Conservation (phyloP, 92 coral and sea anemone genomes). For the Metridium senile region DNA sequence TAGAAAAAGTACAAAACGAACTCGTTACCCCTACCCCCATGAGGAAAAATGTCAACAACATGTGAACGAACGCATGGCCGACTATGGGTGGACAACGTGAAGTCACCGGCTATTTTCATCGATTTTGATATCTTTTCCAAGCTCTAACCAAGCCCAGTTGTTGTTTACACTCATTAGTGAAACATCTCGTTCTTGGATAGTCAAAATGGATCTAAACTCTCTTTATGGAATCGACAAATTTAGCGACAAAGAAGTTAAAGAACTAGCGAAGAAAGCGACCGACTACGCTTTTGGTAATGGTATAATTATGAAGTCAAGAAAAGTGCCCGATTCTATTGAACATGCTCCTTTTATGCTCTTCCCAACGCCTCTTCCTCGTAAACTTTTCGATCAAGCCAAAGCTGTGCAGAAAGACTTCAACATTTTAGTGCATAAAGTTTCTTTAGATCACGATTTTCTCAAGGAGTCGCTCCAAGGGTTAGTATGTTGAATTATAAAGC, state of each 20-base stretch:
- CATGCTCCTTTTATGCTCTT: constrained; percentile 89
- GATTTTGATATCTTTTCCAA: not conserved
- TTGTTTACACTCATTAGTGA: not conserved
- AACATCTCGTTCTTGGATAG: not conserved
- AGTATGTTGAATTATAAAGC: not conserved
- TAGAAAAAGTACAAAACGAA: too few species aligned
- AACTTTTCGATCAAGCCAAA: constrained; percentile 62
- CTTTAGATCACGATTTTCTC: constrained; percentile 88
- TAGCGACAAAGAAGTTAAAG: constrained; percentile 11
- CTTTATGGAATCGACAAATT: constrained; percentile 10
- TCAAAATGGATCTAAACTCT: constrained; percentile 22
- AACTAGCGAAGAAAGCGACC: constrained; percentile 14
- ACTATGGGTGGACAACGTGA: not conserved
- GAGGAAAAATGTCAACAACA: not conserved
- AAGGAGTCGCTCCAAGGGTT: constrained; percentile 79
- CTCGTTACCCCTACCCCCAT: not conserved
- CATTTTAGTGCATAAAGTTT: constrained; percentile 76
- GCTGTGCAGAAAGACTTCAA: constrained; percentile 87
- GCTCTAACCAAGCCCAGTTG: constrained; percentile 9
- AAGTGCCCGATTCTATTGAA: constrained; percentile 7
- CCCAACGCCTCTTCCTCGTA: constrained; percentile 79
- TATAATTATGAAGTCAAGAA: not conserved
- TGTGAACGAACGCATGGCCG: not conserved
- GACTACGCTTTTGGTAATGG: constrained; percentile 19
- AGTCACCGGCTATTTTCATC: not conserved